Conservation (phyloP, 2,113 vertebrate genomes). For the Cinclus mexicanus region DNA sequence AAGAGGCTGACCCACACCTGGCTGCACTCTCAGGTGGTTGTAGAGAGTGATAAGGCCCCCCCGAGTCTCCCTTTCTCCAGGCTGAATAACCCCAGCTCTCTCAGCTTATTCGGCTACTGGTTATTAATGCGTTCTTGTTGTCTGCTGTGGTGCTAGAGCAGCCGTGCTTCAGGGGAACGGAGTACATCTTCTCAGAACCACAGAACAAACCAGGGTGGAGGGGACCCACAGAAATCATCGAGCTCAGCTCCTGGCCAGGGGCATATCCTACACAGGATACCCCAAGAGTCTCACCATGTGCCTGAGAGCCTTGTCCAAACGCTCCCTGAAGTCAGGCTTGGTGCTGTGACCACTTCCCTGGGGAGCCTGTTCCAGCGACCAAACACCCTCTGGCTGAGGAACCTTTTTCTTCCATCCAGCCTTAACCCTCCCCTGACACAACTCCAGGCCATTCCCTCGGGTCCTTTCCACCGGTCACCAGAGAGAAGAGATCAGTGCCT, state of each 20-base stretch:
- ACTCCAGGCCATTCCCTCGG: neutral
- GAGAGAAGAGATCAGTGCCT: too few species aligned
- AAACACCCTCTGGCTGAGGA: fast-evolving
- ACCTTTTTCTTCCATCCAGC: fast-evolving
- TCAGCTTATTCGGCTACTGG: too few species aligned
- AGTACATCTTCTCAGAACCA: neutral
- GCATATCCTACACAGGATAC: too few species aligned
- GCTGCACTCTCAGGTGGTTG: neutral
- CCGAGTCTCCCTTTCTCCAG: neutral
- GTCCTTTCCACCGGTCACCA: too few species aligned
- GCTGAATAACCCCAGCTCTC: neutral
- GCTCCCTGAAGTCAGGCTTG: neutral
- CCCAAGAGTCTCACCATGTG: too few species aligned
- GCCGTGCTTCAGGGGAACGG: too few species aligned
- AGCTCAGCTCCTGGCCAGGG: too few species aligned
- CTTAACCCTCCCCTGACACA: neutral
- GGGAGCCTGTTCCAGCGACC: neutral
- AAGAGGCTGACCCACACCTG: fast-evolving
- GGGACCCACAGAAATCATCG: too few species aligned
- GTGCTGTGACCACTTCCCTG: neutral
- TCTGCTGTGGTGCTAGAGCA: neutral
- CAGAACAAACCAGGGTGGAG: neutral
- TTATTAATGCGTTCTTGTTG: fast-evolving
- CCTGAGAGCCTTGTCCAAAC: neutral
- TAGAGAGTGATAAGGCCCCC: fast-evolving